Percentiles rank a stretch among this genome's conserved stretches.
These are phyloP conservation scores for Ennomos quercinarius DNA, from an alignment of 2,888 invertebrate species.

Conservation along the genomic window DNA sequence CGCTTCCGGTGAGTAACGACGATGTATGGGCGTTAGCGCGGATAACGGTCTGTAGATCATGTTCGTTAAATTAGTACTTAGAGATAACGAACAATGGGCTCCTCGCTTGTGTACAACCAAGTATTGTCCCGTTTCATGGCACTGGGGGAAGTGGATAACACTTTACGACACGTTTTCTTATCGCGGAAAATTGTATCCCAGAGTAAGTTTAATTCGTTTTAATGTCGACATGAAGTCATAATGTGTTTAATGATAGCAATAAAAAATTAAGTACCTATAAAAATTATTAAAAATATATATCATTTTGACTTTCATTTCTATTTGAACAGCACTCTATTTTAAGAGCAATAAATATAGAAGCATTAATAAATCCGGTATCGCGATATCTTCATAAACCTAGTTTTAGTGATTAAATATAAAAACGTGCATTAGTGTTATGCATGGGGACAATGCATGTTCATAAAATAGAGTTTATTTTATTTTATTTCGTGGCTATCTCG, in stretches of 20 bases:
- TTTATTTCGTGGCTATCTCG: slow-evolving; percentile 1
- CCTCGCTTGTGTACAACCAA: slow-evolving; percentile 9
- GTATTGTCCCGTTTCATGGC: slow-evolving; percentile 15
- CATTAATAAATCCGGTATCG: too few species aligned
- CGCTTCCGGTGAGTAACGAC: slow-evolving; percentile 14
- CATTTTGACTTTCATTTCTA: slow-evolving; percentile 12
- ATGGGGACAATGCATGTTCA: slow-evolving; percentile 7
- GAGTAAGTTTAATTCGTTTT: slow-evolving; percentile 19
- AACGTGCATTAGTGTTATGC: too few species aligned
- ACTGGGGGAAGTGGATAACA: slow-evolving; percentile 13
- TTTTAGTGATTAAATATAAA: too few species aligned
- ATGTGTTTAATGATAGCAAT: slow-evolving; percentile 11
- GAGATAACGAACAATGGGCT: slow-evolving; percentile 14
- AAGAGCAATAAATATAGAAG: neutral
- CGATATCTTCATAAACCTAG: too few species aligned
- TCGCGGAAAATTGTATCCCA: slow-evolving; percentile 22
- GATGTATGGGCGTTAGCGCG: slow-evolving; percentile 27
- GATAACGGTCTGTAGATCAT: slow-evolving; percentile 17
- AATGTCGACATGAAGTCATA: slow-evolving; percentile 14
- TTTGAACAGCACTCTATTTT: neutral
- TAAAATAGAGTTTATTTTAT: slow-evolving; percentile 4
- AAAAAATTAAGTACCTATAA: slow-evolving; percentile 9
- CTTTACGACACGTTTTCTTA: slow-evolving; percentile 26
- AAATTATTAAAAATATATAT: slow-evolving; percentile 11
- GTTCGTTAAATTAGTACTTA: neutral